Evolutionary conservation across 2,888 invertebrate species (phyloP).

Genomic region (Petrolisthes cinctipes): DNA sequence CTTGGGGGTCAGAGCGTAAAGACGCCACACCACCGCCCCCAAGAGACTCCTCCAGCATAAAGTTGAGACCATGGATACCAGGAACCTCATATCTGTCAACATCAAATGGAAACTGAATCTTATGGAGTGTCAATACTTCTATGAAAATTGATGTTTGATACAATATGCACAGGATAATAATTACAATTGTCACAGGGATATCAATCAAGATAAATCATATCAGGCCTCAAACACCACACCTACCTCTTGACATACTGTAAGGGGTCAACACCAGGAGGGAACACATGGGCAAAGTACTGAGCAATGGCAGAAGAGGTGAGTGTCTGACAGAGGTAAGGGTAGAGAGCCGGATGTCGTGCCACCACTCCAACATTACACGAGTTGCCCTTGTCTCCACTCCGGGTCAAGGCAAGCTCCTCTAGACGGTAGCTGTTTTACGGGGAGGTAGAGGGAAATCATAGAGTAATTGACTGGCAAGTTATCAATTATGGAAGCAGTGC

Average conservation of each 20-base stretch:
- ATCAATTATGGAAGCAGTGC: too few species aligned
- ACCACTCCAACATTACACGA: constrained; percentile 72
- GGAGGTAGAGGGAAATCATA: too few species aligned
- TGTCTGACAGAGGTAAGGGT: constrained; percentile 70
- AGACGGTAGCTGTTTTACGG: constrained; percentile 58
- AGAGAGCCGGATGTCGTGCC: constrained; percentile 70
- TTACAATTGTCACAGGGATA: not conserved
- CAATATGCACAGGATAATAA: not conserved
- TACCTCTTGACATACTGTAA: constrained; percentile 54
- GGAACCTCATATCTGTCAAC: constrained; percentile 71
- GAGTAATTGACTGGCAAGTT: too few species aligned
- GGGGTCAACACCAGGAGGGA: constrained; percentile 65
- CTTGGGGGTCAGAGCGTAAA: constrained; percentile 72
- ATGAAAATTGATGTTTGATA: not conserved
- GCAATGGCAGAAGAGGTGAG: constrained; percentile 70
- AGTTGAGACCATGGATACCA: constrained; percentile 72
- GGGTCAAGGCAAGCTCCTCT: constrained; percentile 71
- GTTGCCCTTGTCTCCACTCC: constrained; percentile 74
- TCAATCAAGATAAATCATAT: not conserved
- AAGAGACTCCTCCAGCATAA: constrained; percentile 70
- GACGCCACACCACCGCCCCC: constrained; percentile 73
- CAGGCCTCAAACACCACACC: not conserved
- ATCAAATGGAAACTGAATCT: not conserved
- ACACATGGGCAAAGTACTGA: constrained; percentile 70
- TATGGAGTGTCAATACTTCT: not conserved